Evolutionary conservation across 2,888 invertebrate genomes (phyloP).

Genomic region (Salpingus planirostris): DNA sequence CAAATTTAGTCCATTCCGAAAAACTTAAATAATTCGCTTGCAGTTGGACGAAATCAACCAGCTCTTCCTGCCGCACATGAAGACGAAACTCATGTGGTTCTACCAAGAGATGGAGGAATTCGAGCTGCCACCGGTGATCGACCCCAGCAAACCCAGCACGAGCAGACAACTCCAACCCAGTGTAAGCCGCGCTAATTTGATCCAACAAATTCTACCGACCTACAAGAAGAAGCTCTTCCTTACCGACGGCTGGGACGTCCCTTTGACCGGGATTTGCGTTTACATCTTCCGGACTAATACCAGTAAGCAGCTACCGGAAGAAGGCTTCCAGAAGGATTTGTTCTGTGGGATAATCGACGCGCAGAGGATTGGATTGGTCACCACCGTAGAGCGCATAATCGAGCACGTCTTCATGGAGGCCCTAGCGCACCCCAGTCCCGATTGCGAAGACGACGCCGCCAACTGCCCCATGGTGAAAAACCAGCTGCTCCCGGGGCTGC

Average conservation of each 20-base stretch:
- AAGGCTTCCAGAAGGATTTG: conserved; percentile 75
- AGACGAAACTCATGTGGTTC: conserved; percentile 78
- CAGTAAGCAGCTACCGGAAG: conserved; percentile 78
- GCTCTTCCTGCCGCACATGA: conserved; percentile 76
- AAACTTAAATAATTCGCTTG: conserved; percentile 15
- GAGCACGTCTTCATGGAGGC: conserved; percentile 88
- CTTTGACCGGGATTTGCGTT: conserved; percentile 73
- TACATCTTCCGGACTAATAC: conserved; percentile 80
- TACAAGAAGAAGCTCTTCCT: conserved; percentile 71
- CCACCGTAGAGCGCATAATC: conserved; percentile 79
- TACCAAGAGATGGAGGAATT: conserved; percentile 80
- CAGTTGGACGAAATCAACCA: conserved; percentile 83
- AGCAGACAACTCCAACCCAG: conserved; percentile 32
- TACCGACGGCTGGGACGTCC: conserved; percentile 76
- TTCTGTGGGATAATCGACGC: conserved; percentile 78
- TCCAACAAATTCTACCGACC: conserved; percentile 34
- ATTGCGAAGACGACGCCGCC: conserved; percentile 73
- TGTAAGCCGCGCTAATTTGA: conserved; percentile 34
- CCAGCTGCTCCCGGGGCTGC: conserved; percentile 68
- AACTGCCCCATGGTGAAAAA: conserved; percentile 75
- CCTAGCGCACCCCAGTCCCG: conserved; percentile 67
- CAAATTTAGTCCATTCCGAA: neutral
- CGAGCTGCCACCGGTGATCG: conserved; percentile 29
- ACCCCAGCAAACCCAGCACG: conserved; percentile 29
- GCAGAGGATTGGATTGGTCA: conserved; percentile 69